These are phyloP conservation scores for Elanus axillaris DNA, from an alignment of 2,113 vertebrate species.

Conservation along the genomic window DNA sequence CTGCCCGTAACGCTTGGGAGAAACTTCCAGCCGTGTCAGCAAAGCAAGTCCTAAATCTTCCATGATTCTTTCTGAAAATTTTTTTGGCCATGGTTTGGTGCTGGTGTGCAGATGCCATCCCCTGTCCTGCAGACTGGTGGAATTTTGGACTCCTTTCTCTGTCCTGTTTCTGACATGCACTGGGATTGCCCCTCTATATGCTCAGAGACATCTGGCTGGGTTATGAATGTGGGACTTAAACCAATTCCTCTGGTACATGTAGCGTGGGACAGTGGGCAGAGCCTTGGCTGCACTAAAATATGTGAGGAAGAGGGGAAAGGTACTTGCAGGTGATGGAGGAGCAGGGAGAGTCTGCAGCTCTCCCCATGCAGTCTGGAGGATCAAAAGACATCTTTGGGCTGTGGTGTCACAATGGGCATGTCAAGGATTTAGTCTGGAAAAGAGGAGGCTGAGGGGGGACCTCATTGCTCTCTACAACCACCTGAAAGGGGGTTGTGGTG, in stretches of 20 bases:
- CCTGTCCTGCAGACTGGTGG: not conserved
- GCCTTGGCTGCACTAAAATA: not conserved
- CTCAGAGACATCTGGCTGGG: not conserved
- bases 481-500: too few species aligned
- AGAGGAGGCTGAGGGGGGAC: too few species aligned
- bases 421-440: too few species aligned
- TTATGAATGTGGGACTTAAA: not conserved
- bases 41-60: not conserved
- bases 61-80: not conserved
- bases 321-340: fast-evolving
- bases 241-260: not conserved
- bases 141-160: not conserved
- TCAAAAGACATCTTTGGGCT: not conserved
- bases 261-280: not conserved
- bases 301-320: too few species aligned
- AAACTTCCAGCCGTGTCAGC: not conserved
- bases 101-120: not conserved
- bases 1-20: not conserved
- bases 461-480: too few species aligned
- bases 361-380: not conserved
- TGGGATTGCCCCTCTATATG: not conserved
- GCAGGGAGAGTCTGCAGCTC: fast-evolving
- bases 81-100: not conserved
- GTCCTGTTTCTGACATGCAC: fast-evolving
- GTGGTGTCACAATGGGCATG: fast-evolving